A percentile compares a stretch with the other conserved stretches of the same genome.
These are phyloP conservation scores for Bombus superbus DNA, from an alignment of 1,140 invertebrate genomes.

Conservation along the genomic window DNA sequence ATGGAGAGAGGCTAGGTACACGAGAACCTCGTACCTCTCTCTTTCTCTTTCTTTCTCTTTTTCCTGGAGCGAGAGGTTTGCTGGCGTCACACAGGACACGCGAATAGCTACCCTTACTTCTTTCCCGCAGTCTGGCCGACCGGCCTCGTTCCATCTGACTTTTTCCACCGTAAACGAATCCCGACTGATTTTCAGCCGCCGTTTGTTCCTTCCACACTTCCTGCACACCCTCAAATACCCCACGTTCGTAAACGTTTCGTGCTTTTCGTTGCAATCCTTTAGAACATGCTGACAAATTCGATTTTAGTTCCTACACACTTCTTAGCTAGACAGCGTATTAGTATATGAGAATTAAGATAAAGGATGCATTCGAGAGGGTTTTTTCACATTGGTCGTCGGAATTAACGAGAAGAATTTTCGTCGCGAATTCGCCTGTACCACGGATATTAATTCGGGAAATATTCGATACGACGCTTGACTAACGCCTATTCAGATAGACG, in stretches of 20 bases:
- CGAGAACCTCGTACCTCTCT: background rate
- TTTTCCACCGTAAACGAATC: slow-evolving; percentile 63
- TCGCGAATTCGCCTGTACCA: too few species aligned
- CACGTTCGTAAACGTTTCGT: slow-evolving; percentile 5
- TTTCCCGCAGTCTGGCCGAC: slow-evolving; percentile 33
- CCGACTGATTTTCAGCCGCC: slow-evolving; percentile 53
- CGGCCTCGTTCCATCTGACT: slow-evolving; percentile 18
- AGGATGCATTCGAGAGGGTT: background rate
- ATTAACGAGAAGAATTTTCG: background rate
- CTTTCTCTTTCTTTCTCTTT: background rate
- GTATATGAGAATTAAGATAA: background rate
- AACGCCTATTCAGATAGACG: background rate
- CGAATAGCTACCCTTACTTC: slow-evolving; percentile 58
- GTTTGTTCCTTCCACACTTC: slow-evolving; percentile 48
- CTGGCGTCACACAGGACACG: slow-evolving; percentile 57
- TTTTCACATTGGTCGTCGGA: background rate
- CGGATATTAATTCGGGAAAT: background rate
- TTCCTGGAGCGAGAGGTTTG: background rate
- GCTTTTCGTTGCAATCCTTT: background rate
- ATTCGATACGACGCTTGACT: background rate
- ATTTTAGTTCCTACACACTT: background rate
- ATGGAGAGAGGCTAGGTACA: slow-evolving; percentile 56
- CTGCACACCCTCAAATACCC: background rate
- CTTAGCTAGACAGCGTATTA: too few species aligned
- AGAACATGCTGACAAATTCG: background rate